These are phyloP conservation scores for Serranochromis macrocephalus DNA, from an alignment of 2,113 vertebrate genomes.

Conservation along the genomic window DNA sequence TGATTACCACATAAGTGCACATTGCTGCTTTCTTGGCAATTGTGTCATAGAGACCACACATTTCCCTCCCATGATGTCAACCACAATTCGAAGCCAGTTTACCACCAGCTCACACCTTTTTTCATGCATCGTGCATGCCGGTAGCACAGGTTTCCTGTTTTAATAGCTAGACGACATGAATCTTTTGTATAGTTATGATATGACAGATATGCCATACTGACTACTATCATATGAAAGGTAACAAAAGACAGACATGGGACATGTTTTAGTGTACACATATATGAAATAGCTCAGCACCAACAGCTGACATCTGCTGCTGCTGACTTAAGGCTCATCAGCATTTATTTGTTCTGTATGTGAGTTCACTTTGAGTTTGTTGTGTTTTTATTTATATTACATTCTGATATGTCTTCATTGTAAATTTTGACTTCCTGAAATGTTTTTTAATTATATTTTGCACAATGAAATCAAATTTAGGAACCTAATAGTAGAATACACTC, in stretches of 20 bases:
- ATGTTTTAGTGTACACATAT: background rate
- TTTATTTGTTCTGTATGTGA: background rate
- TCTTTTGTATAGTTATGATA: background rate
- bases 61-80: background rate
- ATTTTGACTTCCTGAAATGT: background rate
- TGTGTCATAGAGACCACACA: background rate
- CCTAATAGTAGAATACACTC: background rate
- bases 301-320: background rate
- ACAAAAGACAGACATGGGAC: background rate
- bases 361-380: background rate
- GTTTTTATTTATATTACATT: background rate
- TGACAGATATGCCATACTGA: background rate
- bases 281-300: accelerated
- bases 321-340: background rate
- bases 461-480: background rate
- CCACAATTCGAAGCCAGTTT: background rate
- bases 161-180: background rate
- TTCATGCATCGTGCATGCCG: background rate
- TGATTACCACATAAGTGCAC: background rate
- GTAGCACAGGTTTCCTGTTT: background rate
- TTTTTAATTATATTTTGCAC: background rate
- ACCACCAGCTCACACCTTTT: background rate
- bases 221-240: background rate
- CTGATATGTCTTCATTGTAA: background rate
- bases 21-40: background rate